Base-by-base conservation (phyloP, 2,113 vertebrate genomes). In the Choloepus hoffmanni region DNA sequence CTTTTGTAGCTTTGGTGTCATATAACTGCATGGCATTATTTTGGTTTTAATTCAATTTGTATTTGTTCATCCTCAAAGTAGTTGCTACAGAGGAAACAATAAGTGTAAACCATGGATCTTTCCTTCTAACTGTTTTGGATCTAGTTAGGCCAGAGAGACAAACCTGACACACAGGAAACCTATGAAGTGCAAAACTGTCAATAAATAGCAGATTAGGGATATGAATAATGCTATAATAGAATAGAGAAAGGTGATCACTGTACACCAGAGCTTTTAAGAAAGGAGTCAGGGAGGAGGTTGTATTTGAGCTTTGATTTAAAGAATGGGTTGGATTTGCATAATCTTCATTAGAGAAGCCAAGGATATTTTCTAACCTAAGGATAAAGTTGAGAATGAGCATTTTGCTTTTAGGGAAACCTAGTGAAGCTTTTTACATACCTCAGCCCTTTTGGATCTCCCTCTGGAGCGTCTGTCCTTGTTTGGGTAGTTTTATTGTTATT, bases 21-120 rank as follows among this genome's bases (percentile, higher is more conserved):
- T 70, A 36, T 53, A 76, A n/a, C 36, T 84, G 50, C 81, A 91
- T 60, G 74, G 4, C 7, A 63, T 94, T 85, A 40, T 83, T 96
- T 96, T 85, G n/a, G 43, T 89, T 95, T 97, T 95, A 82, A 77
- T 90, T 95, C 55, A 72, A 0, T 96, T 96, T 92, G 48, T 94
- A 78, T 84, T 30, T 92, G 87, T 3, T 89, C 95, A 96, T 60
- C 53, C 15, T 96, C 55, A 89, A 55, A 94, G 30, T 88, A 74
- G 23, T 88, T 95, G 77, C n/a, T 94, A 92, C 62, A 84, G 94
- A 73, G 50, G 18, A 68, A 86, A 73, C 33, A 60, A 2, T 88
- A 91, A 90, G 43, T 65, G 10, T 93, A 86, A 65, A 10, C 40
- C n/a, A 62, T 65, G 36, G 53, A 73, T 95, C 81, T 93, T 95